Evolutionary conservation across 1,140 invertebrate species (phyloP).

Genomic region (Zaprionus inermis): DNA sequence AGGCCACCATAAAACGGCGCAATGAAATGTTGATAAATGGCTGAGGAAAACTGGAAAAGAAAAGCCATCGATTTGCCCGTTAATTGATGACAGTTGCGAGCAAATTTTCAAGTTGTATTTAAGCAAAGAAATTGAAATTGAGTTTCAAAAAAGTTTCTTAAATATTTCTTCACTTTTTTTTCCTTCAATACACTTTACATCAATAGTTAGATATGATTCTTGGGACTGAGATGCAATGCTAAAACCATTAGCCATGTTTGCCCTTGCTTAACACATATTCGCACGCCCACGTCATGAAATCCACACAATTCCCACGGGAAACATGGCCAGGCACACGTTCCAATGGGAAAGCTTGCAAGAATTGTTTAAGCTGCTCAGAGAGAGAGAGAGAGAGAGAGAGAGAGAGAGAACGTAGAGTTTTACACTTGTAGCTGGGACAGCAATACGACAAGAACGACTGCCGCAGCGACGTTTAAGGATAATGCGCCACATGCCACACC

Average conservation of each 20-base stretch:
- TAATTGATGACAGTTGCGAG: neutral
- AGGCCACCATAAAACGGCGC: constrained; percentile 25
- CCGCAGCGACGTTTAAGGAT: constrained; percentile 72
- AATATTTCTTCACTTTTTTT: neutral
- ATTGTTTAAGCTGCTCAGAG: constrained; percentile 50
- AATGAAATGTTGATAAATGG: constrained; percentile 17
- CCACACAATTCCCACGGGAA: constrained; percentile 67
- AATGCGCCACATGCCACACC: constrained; percentile 67
- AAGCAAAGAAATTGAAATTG: neutral
- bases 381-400: no score
- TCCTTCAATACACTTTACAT: no score
- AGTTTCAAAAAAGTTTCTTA: neutral
- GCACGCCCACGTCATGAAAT: constrained; percentile 64
- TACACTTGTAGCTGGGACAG: constrained; percentile 58
- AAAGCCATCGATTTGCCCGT: constrained; percentile 14
- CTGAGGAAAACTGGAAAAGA: neutral
- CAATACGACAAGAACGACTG: constrained; percentile 58
- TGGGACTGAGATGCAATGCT: neutral
- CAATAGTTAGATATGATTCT: neutral
- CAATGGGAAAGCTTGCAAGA: constrained; percentile 26
- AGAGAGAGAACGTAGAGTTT: no score
- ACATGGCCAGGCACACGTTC: constrained; percentile 45
- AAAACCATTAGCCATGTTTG: neutral
- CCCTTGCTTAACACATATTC: constrained; percentile 41
- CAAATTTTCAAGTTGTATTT: neutral